Evolutionary conservation across 92 coral and sea anemone species (phyloP).

Genomic region (Epizoanthus scotinus): DNA sequence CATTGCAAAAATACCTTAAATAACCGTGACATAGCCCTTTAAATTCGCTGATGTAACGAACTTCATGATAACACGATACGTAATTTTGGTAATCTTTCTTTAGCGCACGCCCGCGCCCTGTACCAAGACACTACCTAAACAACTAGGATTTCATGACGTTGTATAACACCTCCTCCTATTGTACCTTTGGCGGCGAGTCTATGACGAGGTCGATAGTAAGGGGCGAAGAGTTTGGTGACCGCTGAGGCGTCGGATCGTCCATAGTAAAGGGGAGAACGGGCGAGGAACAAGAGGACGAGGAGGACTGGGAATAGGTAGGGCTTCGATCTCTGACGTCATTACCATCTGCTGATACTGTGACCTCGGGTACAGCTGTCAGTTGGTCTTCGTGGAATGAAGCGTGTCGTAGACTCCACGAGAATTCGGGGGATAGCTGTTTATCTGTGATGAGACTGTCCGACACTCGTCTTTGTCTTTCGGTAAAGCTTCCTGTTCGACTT

Average conservation of each 20-base stretch:
- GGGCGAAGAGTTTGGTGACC: conserved; percentile 76
- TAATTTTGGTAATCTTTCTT: too few species aligned
- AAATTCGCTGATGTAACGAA: too few species aligned
- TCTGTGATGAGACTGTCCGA: conserved; percentile 53
- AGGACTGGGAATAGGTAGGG: conserved; percentile 41
- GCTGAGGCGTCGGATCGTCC: conserved; percentile 48
- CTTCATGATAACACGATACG: too few species aligned
- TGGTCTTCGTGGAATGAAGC: conserved; percentile 72
- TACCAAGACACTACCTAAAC: too few species aligned
- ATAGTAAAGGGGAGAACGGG: conserved; percentile 48
- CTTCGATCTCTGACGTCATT: conserved; percentile 41
- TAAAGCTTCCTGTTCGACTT: too few species aligned
- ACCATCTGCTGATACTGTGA: conserved; percentile 51
- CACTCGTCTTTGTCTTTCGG: conserved; percentile 56
- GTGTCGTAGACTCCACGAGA: conserved; percentile 54
- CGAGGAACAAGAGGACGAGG: conserved; percentile 51
- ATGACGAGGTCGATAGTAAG: conserved; percentile 61
- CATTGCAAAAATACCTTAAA: too few species aligned
- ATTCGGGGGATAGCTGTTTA: conserved; percentile 50
- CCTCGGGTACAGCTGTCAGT: conserved; percentile 74
- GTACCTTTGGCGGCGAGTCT: conserved; percentile 52
- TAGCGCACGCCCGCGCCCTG: too few species aligned
- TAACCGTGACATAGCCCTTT: too few species aligned
- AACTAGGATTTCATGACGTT: too few species aligned
- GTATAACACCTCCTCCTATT: too few species aligned